Conservation (phyloP, 2,888 invertebrate species). For the Autographa pulchrina region DNA sequence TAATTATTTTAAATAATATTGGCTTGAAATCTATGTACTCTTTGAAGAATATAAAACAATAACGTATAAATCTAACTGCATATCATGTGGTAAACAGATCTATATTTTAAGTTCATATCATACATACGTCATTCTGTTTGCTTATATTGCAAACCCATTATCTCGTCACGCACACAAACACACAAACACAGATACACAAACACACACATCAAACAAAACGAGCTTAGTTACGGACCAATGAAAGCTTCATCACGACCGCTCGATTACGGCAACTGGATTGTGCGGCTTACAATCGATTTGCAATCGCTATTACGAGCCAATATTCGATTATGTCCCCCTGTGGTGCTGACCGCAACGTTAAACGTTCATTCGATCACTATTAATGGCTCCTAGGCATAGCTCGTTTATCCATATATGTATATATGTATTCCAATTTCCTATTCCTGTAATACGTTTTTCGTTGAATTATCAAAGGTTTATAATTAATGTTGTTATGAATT, state of each 20-base stretch:
- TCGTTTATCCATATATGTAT: conserved; percentile 38
- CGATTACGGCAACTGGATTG: conserved; percentile 71
- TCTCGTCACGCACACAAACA: conserved; percentile 18
- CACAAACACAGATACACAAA: conserved; percentile 9
- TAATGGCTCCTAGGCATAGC: conserved; percentile 53
- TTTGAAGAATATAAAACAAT: too few relatives aligned
- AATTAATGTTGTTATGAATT: neutral
- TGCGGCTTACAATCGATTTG: conserved; percentile 79
- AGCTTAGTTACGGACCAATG: conserved; percentile 57
- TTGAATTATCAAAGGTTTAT: neutral
- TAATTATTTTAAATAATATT: too few relatives aligned
- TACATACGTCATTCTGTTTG: neutral
- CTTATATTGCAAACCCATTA: conserved; percentile 13
- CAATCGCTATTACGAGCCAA: conserved; percentile 75
- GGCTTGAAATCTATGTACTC: too few relatives aligned
- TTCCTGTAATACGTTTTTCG: conserved; percentile 10
- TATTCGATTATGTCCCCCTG: conserved; percentile 78
- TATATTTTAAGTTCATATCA: neutral
- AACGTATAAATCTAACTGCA: too few relatives aligned
- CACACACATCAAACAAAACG: conserved; percentile 38
- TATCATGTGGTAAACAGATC: too few relatives aligned
- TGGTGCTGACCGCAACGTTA: conserved; percentile 61
- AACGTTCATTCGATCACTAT: conserved; percentile 64
- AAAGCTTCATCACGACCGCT: conserved; percentile 62
- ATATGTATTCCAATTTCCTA: conserved; percentile 21